Conservation (phyloP, 2,888 invertebrate species). For the Artemia sinica region DNA sequence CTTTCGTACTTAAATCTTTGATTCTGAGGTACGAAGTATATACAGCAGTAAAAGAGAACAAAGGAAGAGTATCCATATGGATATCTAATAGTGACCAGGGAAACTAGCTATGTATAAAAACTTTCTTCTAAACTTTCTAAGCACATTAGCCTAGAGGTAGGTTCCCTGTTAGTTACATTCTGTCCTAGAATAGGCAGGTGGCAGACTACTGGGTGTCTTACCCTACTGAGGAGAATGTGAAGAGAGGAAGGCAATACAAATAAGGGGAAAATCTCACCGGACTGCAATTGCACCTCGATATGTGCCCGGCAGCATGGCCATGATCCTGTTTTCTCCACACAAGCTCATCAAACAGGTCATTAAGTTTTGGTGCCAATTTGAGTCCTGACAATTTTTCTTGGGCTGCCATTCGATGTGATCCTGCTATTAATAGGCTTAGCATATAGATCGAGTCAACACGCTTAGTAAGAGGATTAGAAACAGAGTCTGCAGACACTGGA, state of each 20-base stretch:
- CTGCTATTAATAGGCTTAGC: conserved; percentile 25
- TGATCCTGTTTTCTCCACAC: conserved; percentile 23
- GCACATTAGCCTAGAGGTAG: too few species aligned
- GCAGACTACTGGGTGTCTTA: too few species aligned
- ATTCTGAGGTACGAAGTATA: too few species aligned
- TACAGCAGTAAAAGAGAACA: neutral
- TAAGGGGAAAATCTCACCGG: conserved; percentile 21
- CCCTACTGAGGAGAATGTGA: neutral
- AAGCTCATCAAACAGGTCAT: conserved; percentile 25
- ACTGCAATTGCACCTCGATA: conserved; percentile 25
- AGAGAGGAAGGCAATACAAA: too few species aligned
- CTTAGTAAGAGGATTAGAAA: conserved; percentile 17
- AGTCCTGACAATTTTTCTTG: conserved; percentile 25
- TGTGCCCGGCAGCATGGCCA: conserved; percentile 24
- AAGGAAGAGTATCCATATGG: neutral
- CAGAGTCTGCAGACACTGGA: neutral
- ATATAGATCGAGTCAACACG: conserved; percentile 25
- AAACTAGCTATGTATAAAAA: too few species aligned
- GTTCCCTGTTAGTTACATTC: too few species aligned
- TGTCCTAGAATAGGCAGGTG: too few species aligned
- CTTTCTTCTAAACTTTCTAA: too few species aligned
- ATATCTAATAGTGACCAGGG: too few species aligned
- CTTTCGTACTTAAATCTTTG: neutral
- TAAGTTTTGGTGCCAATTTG: conserved; percentile 24
- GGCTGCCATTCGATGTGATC: conserved; percentile 24